A percentile compares a stretch with the other conserved stretches of the same genome.
Evolutionary conservation across 2,888 invertebrate genomes (phyloP).

Genomic region (Drosophila anomalata): DNA sequence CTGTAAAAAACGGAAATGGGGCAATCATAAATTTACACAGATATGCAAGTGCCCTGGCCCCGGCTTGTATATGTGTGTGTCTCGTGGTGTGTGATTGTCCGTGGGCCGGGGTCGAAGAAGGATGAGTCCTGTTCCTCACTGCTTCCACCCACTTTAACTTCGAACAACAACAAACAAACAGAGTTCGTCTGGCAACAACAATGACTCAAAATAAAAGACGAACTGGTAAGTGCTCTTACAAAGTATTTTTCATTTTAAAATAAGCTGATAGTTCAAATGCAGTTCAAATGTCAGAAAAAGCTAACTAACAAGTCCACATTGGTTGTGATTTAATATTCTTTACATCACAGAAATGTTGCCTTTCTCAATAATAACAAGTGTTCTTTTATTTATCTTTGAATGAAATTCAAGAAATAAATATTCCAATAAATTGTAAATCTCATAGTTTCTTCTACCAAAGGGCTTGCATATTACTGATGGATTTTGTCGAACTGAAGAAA

Average conservation of each 20-base stretch:
- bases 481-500: too few relatives aligned
- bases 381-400: too few relatives aligned
- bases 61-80: constrained; percentile 11
- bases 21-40: constrained; percentile 84
- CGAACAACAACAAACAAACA: constrained; percentile 47
- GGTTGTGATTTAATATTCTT: too few relatives aligned
- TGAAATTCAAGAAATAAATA: too few relatives aligned
- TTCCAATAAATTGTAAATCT: too few relatives aligned
- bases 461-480: too few relatives aligned
- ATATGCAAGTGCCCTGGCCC: constrained; percentile 74
- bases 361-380: too few relatives aligned
- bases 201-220: constrained; percentile 16
- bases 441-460: too few relatives aligned
- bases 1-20: constrained; percentile 82
- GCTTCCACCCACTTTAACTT: constrained; percentile 24
- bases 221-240: constrained; percentile 1
- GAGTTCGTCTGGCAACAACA: constrained; percentile 19
- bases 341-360: too few relatives aligned
- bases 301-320: too few relatives aligned
- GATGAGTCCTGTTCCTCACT: constrained; percentile 33
- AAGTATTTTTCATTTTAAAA: neutral
- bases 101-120: neutral
- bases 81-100: constrained; percentile 34
- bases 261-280: neutral
- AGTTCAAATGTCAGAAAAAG: too few relatives aligned